Base-by-base conservation (phyloP, 2,797 vertebrate genomes). In the Orestias chungarensis region DNA sequence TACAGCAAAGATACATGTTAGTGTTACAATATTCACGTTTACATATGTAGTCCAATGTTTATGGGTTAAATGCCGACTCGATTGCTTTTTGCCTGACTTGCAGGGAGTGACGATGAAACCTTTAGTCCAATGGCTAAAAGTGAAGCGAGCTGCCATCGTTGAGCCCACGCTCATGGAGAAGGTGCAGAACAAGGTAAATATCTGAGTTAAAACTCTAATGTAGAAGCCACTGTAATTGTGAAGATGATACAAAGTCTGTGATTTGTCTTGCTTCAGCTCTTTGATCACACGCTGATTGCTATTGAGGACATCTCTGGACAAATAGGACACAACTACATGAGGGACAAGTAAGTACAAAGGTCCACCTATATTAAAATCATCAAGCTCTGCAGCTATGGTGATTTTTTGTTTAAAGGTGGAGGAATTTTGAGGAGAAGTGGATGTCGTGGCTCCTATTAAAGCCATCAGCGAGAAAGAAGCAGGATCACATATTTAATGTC, bases 101-200 rank as follows among this genome's bases (percentile, higher is more conserved):
- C 83, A 99, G 98, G 98, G 97, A 64, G 81, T 99, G 65, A 97
- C 97, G 0, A 98, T 99, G 94, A 99, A 99, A 85, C 97, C 98
- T 61, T 91, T 99, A 91, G 98, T 99, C 42, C 95, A 89, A 33
- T 99, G 97, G 97, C 92, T 99, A 49, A 98, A 98, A 90, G 98
- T 99, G 35, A 99, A 97, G 89, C 93, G 85, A 87, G 95, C 95
- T 0, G 84, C 93, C 3, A 71, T 89, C 0, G 6, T 87, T 0
- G 97, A 99, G 0, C 75, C 95, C 59, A 95, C 95, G 35, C 94
- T 99, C 38, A 91, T 96, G 0, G 97, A 97, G 83, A 99, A 98
- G 88, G 90, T 99, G 29, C 96, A 98, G 33, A 96, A 95, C 82
- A 94, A 96, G 92, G 97, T 99, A 91, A 92, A 71, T 11, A 11